Base-by-base conservation (phyloP, 2,888 invertebrate genomes). In the Prenolepis imparis region DNA sequence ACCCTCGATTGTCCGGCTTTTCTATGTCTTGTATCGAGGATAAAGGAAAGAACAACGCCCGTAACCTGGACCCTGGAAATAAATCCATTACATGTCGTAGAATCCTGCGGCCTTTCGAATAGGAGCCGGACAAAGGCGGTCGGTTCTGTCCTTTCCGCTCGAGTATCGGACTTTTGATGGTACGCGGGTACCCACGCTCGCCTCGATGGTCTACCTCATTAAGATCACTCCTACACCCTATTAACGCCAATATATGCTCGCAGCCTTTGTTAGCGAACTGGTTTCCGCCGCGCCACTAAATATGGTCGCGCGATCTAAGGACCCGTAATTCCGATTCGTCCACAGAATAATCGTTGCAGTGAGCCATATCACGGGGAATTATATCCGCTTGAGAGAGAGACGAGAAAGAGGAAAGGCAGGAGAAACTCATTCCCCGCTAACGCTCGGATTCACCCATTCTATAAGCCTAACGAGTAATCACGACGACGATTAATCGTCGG, bases 201-300 rank as follows among this genome's bases (percentile, higher is more conserved):
- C 36, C 48, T 64, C 44, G 72, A 61, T 61, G 61, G 67, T 85
- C 66, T 64, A 66, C 78, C 82, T 87, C 81, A 78, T 85, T 85
- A 83, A 74, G 57, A 85, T 63, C 73, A 55, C 77, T 78, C 59
- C 61, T 74, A 57, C 70, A 44, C 28, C 44, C 55, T 66, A 78
- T 85, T 87, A 87, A 87, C 78, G 74, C 55, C 24, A 36, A 52
- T 48, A 24, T 66, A 32, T 55, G 81, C 48, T 59, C 52, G 15
- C 48, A 41, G 67, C 44, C 82, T 77, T 86, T 63, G 55, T 32
- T 48, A 21, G 61, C 28, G 59, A 63, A 57, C 83, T 81, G 81
- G 55, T 85, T 81, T 67, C 55, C 67, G 59, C 41, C 21, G n/a
- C 75, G 64, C 59, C 41, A 63, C 61, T 64, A 59, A 48, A 75